Base-by-base conservation (phyloP, 2,888 invertebrate genomes). In the Caenorhabditis macrosperma region DNA sequence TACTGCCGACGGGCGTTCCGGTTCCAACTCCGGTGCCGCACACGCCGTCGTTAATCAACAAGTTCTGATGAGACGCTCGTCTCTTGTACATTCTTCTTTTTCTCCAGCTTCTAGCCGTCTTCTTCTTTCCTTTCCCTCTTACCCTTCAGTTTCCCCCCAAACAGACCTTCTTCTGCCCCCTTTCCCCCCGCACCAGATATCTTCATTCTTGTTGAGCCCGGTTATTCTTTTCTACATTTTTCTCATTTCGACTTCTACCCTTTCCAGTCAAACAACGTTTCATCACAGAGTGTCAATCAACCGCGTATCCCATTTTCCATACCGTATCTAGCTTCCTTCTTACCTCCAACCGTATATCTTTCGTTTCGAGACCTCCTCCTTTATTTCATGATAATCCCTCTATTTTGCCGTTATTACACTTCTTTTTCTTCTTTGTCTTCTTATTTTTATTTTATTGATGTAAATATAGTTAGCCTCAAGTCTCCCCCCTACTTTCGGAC, bases 1-100 rank as follows among this genome's bases (percentile, higher is more conserved):
- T 77, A 17, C 44, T 79, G 5, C 74, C 75, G 6, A 78, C 74
- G 41, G 79, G 79, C 20, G 46, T 63, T 20, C 79, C 79, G 4
- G 74, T 74, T 2, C 79, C 79, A 15, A 68, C 67, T 9, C 78
- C 78, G 1, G 72, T 78, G n/a, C 57, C 68, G 7, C 61, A 67
- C 48, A 5, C 59, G 4, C 9, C 71, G 12, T 72, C 78, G 15
- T 28, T 78, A 1, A 57, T 78, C 38, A 71, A 17, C 33, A 78
- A 71, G 57, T 78, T 78, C 38, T 55, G 30, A 67, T 59, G 44
- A 63, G 38, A 6, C n/a, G 24, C 24, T 46, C 12, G 24, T 55
- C 54, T 41, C 20, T 61, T 72, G 64, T 67, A 64, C 55, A 67
- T 72, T 67, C 46, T 41, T 57, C 35, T 52, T 41, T 59, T 38